phyloP scores from a whole-genome alignment of 1,140 invertebrate species.

The Rhagoletis zephyria region DNA sequence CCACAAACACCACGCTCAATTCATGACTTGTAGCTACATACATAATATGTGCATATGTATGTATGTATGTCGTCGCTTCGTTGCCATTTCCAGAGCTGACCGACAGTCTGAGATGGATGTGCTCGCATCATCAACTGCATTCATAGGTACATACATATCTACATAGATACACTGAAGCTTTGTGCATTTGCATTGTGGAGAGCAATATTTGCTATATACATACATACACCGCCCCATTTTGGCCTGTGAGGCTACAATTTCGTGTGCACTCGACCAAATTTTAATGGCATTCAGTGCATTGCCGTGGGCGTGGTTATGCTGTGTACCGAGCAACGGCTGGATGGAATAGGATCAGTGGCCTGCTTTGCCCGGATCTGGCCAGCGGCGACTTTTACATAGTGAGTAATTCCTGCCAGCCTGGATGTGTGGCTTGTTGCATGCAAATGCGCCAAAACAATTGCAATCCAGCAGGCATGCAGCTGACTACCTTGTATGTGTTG shows the following conservation, averaged over 20 bases:
- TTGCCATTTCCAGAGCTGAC: slow-evolving; percentile 23
- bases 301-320: not conserved
- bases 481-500: not conserved
- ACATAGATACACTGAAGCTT: too few relatives aligned
- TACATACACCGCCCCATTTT: not conserved
- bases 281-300: slow-evolving; percentile 24
- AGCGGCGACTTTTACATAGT: slow-evolving; percentile 9
- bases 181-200: not conserved
- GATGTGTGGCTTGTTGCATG: not conserved
- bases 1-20: not conserved
- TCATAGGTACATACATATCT: not conserved
- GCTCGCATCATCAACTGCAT: slow-evolving; percentile 32
- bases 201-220: not conserved
- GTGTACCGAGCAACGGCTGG: not conserved
- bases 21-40: not conserved
- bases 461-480: not conserved
- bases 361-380: slow-evolving; percentile 35
- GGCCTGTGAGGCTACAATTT: not conserved
- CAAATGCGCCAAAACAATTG: not conserved
- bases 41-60: not conserved
- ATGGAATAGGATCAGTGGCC: slow-evolving; percentile 46
- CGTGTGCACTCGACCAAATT: slow-evolving; percentile 29
- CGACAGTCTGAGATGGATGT: not conserved
- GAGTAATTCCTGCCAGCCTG: not conserved
- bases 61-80: not conserved